Conservation (phyloP, 2,113 vertebrate species). For the Oplegnathus fasciatus region DNA sequence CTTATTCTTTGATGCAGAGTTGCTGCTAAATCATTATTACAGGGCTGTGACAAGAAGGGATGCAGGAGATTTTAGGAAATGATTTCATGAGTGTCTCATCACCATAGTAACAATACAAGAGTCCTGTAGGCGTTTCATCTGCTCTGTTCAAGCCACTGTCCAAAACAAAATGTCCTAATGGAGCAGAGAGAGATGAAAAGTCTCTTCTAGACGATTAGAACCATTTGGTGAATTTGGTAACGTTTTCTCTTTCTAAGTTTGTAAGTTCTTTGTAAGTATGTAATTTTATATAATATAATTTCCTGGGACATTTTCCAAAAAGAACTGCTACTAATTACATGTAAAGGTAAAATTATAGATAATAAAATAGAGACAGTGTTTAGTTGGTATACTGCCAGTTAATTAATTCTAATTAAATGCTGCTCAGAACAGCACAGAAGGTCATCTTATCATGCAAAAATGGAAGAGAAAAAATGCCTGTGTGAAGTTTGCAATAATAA, state of each 20-base stretch:
- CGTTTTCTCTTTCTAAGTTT: background rate
- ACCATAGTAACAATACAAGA: slow-evolving; percentile 43
- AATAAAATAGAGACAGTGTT: background rate
- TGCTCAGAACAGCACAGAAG: background rate
- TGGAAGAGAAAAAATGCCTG: background rate
- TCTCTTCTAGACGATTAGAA: background rate
- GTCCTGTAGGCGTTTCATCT: slow-evolving; percentile 36
- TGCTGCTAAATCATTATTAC: slow-evolving; percentile 23
- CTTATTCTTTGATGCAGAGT: background rate
- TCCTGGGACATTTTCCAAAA: slow-evolving; percentile 25
- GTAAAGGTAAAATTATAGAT: background rate
- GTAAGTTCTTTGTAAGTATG: background rate
- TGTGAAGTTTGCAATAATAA: background rate
- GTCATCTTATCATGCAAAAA: background rate
- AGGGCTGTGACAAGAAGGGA: background rate
- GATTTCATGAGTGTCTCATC: slow-evolving; percentile 28
- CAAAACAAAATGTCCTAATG: slow-evolving; percentile 34
- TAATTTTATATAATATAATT: slow-evolving; percentile 17
- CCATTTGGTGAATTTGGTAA: background rate
- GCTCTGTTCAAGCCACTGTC: slow-evolving; percentile 37
- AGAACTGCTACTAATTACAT: background rate
- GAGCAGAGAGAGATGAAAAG: slow-evolving; percentile 8
- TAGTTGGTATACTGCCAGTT: background rate
- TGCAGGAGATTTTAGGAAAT: slow-evolving; percentile 15
- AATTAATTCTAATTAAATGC: background rate